Evolutionary conservation across 1,140 invertebrate genomes (phyloP), one percentile per base, ranked within the genome.

Genomic region (Drosophila mayri): DNA sequence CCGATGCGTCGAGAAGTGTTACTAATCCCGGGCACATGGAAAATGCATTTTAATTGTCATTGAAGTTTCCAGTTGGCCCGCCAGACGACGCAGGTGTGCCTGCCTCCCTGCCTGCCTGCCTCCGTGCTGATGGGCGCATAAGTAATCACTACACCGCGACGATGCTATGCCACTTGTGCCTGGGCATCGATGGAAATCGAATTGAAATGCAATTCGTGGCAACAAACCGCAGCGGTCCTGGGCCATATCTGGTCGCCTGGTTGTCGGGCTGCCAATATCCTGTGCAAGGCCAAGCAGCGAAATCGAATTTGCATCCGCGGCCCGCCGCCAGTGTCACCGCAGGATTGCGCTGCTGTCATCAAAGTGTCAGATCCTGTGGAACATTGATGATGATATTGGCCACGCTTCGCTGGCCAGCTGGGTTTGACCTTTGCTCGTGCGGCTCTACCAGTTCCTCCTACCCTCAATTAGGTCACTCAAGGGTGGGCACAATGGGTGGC

Each of bases 251-350:
- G 50, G 50, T 54, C 8, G 32, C 32, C 49, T 10, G 47, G 47
- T 44, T 20, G 43, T 5, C 12, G 5, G 18, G 1, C 3, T 22
- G 32, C 12, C 67, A 81, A 73, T 76, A 81, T 77, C 74, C 75
- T 57, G 75, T 55, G 58, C 79, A 79, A 74, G 58, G 77, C 63
- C 73, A 43, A 43, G 55, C 64, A 50, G 58, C 66, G 54, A 84
- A 84, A 83, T 76, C 81, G 81, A 84, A 84, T 85, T 85, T 85
- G 64, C 78, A 68, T 74, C 46, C 46, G 30, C 55, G 11, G 28
- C n/a, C 38, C 43, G 25, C 20, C 40, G 18, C 35, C 35, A 12
- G 32, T 20, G 47, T 10, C 40, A 38, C 52, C 61, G n/a, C 73
- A 67, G 72, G 47, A 66, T 30, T 50, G 22, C 55, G 22, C 55